A percentile compares a stretch with the other conserved stretches of the same genome.
Conservation (phyloP, 30 jellyfish, hydroid and myxozoan species). For the Rhopilema esculentum region DNA sequence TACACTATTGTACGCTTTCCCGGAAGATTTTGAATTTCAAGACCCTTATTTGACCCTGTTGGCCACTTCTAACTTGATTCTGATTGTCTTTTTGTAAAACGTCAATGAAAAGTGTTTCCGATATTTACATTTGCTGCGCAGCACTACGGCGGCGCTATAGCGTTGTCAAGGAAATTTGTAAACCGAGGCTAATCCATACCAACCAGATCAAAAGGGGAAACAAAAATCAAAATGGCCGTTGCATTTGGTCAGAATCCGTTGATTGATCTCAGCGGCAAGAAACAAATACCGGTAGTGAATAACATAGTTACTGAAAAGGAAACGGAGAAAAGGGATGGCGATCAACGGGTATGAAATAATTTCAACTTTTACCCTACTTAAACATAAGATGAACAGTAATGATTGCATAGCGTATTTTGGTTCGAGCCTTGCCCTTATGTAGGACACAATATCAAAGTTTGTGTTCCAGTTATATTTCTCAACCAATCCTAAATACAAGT, state of each 20-base stretch:
- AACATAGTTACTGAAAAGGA: constrained; percentile 41
- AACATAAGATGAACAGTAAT: neutral
- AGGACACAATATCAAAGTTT: too few species aligned
- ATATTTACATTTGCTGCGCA: neutral
- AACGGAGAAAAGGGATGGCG: neutral
- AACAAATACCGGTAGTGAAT: constrained; percentile 47
- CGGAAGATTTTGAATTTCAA: too few species aligned
- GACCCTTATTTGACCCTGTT: too few species aligned
- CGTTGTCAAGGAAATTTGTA: constrained; percentile 28
- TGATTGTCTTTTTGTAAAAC: too few species aligned
- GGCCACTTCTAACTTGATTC: too few species aligned
- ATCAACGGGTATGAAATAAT: constrained; percentile 10
- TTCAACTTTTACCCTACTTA: neutral
- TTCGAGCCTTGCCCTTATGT: too few species aligned
- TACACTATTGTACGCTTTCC: too few species aligned
- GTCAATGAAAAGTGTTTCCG: too few species aligned
- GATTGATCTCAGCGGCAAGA: constrained; percentile 6
- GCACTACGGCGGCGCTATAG: constrained; percentile 2
- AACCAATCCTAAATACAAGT: too few species aligned
- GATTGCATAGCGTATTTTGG: too few species aligned
- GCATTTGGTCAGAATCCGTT: constrained; percentile 11
- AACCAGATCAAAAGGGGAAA: neutral
- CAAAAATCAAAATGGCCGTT: constrained; percentile 58
- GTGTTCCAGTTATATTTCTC: too few species aligned
- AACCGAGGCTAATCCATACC: constrained; percentile 33